phyloP scores from a whole-genome alignment of 2,113 vertebrate genomes.

The Chlorocebus sabaeus region DNA sequence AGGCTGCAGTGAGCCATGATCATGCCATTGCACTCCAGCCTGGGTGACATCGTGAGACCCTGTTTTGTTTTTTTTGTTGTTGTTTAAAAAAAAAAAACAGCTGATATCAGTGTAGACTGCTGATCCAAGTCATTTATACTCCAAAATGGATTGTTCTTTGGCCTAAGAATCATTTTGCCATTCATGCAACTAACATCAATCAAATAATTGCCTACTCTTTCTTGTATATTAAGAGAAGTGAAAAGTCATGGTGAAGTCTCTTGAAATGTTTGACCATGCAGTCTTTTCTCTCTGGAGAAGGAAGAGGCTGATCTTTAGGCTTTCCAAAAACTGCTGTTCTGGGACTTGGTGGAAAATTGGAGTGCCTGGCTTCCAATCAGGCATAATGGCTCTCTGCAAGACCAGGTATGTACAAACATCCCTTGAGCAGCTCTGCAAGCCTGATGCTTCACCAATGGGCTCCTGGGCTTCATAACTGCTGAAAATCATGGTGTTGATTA shows the following conservation, averaged over 20 bases:
- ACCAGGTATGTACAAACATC: fast-evolving
- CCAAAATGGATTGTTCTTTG: not conserved
- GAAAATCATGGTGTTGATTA: not conserved
- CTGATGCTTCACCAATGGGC: fast-evolving
- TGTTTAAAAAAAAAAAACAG: no score
- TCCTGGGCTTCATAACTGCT: not conserved
- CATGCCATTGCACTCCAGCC: no score
- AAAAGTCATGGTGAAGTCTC: not conserved
- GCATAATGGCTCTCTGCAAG: not conserved
- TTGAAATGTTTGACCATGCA: not conserved
- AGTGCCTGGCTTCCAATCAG: not conserved
- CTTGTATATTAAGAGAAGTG: not conserved
- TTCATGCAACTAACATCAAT: not conserved
- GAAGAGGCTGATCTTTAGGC: not conserved
- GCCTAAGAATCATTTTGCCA: not conserved
- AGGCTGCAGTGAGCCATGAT: no score
- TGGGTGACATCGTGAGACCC: no score
- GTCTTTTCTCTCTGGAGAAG: not conserved
- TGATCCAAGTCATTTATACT: not conserved
- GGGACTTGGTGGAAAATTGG: not conserved
- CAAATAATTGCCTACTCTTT: not conserved
- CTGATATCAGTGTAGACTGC: not conserved
- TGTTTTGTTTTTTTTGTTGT: no score
- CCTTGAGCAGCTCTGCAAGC: fast-evolving
- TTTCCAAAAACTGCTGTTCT: not conserved